phyloP scores from a whole-genome alignment of 1,140 invertebrate species.

The Bombus breviceps region DNA sequence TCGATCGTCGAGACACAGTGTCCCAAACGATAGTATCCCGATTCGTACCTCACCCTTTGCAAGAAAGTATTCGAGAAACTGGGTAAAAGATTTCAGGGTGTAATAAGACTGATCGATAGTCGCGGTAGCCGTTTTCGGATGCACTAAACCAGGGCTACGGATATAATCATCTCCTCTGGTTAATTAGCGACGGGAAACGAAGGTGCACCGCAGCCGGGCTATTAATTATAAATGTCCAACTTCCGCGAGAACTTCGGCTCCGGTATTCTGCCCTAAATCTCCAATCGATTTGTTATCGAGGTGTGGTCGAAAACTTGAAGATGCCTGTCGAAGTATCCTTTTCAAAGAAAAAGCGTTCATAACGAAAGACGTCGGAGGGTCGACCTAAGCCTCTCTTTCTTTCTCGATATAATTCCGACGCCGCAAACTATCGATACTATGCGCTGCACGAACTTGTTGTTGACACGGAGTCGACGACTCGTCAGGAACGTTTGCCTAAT shows the following conservation, averaged over 20 bases:
- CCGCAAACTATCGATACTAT: slow-evolving; percentile 29
- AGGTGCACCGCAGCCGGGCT: slow-evolving; percentile 6
- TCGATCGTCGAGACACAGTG: neutral
- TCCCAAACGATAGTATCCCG: neutral
- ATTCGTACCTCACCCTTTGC: neutral
- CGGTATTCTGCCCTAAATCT: slow-evolving; percentile 16
- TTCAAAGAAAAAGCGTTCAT: neutral
- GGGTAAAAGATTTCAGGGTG: neutral
- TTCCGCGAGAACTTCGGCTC: neutral
- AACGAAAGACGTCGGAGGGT: neutral
- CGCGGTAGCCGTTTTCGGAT: neutral
- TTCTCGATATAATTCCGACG: neutral
- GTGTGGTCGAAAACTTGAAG: slow-evolving; percentile 3
- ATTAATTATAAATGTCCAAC: slow-evolving; percentile 52
- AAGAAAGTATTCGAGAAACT: neutral
- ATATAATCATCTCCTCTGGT: slow-evolving; percentile 35
- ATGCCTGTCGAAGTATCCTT: neutral
- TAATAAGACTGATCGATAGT: slow-evolving; percentile 37
- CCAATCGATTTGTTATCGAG: slow-evolving; percentile 45
- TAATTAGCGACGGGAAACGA: slow-evolving; percentile 44
- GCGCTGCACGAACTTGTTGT: slow-evolving; percentile 52
- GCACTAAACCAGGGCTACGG: slow-evolving; percentile 17
- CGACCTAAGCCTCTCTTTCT: neutral
- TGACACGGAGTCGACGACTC: slow-evolving; percentile 71
- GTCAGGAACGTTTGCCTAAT: slow-evolving; percentile 66